Conservation (phyloP, 1,140 invertebrate species). For the Grapholita molesta region DNA sequence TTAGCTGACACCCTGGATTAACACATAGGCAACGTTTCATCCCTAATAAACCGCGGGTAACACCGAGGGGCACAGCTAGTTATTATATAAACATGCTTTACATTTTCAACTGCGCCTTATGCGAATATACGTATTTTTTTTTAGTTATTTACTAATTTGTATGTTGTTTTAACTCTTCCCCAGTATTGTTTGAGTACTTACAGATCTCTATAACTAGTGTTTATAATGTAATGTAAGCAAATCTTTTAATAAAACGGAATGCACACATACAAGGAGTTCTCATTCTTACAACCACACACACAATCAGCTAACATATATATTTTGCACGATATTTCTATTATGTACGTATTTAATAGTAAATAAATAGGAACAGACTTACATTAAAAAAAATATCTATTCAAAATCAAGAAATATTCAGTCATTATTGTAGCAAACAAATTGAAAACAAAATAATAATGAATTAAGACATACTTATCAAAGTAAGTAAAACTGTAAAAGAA, state of each 20-base stretch:
- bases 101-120: not conserved
- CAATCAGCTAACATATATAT: not conserved
- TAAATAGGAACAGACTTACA: no score
- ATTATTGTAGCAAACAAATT: no score
- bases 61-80: no score
- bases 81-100: not conserved
- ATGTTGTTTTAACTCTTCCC: not conserved
- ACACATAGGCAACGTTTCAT: no score
- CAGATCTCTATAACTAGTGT: constrained; percentile 15
- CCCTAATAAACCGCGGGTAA: no score
- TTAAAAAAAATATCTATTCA: no score
- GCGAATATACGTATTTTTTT: not conserved
- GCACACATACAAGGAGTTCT: constrained; percentile 9
- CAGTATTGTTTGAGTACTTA: not conserved
- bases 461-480: no score
- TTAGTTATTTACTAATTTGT: not conserved
- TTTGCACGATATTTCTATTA: not conserved
- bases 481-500: no score
- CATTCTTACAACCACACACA: not conserved
- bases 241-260: constrained; percentile 10
- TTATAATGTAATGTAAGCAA: constrained; percentile 12
- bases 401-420: no score
- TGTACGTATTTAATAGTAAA: not conserved
- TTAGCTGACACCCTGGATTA: no score
- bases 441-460: no score